Conservation (phyloP, 1,140 invertebrate species). For the Amphibalanus amphitrite region DNA sequence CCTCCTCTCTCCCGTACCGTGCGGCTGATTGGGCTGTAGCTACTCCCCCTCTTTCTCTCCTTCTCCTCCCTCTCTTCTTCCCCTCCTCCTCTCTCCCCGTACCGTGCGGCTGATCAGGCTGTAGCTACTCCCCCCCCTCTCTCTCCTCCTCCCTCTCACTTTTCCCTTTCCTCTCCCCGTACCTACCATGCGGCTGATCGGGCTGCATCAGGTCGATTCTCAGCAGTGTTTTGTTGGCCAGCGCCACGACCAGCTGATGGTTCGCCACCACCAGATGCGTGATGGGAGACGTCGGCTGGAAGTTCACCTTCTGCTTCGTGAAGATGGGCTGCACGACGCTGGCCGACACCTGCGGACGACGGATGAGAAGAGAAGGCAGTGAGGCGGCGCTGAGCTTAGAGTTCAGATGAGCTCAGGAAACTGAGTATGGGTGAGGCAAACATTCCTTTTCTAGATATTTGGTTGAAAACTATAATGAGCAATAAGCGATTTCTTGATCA, state of each 20-base stretch:
- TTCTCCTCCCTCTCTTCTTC: too few relatives aligned
- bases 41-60: not conserved
- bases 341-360: too few relatives aligned
- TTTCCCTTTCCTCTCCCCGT: too few relatives aligned
- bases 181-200: conserved; percentile 43
- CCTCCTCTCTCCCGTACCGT: not conserved
- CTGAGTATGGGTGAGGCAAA: too few relatives aligned
- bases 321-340: conserved; percentile 12
- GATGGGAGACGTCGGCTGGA: conserved; percentile 47
- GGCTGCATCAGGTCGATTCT: conserved; percentile 64
- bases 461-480: too few relatives aligned
- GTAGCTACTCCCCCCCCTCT: too few relatives aligned
- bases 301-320: conserved; percentile 16
- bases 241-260: conserved; percentile 61
- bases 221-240: conserved; percentile 62
- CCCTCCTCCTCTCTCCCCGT: not conserved
- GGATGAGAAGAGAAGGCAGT: too few relatives aligned
- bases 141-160: too few relatives aligned
- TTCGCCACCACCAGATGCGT: conserved; percentile 61
- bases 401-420: too few relatives aligned
- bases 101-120: conserved; percentile 47
- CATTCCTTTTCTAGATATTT: too few relatives aligned
- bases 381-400: too few relatives aligned
- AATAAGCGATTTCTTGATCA: too few relatives aligned
- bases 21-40: not conserved